Percentiles rank a stretch among this genome's conserved stretches.
Evolutionary conservation across 2,888 invertebrate genomes (phyloP).

Genomic region (Cantharis nigra): DNA sequence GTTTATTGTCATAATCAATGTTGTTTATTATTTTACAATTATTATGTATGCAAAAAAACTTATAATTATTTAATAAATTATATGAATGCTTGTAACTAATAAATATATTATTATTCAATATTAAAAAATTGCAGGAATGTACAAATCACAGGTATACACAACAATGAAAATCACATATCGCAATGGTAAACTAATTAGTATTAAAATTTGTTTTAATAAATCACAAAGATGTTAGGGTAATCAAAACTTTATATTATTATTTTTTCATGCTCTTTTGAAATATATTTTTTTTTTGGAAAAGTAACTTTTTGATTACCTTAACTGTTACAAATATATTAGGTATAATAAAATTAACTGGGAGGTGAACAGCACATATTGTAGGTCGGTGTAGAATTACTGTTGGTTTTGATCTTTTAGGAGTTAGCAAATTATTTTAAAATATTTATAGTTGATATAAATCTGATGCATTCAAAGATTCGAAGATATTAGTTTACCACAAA

Average conservation of each 20-base stretch:
- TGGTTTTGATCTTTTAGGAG: background rate
- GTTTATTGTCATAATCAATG: conserved; percentile 30
- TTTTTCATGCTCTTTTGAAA: background rate
- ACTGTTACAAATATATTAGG: background rate
- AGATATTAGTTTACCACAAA: background rate
- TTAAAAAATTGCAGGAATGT: conserved; percentile 13
- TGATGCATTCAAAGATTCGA: background rate
- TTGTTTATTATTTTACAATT: conserved; percentile 23
- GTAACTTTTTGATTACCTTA: background rate
- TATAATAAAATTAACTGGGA: background rate
- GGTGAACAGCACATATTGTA: background rate
- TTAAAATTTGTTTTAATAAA: conserved; percentile 8
- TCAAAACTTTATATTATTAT: conserved; percentile 3
- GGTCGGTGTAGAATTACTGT: background rate
- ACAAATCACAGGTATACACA: conserved; percentile 18
- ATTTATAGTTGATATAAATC: background rate
- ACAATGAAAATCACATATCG: conserved; percentile 24
- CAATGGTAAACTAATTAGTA: conserved; percentile 16
- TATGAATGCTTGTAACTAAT: conserved; percentile 3
- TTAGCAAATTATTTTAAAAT: background rate
- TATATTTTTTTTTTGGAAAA: background rate
- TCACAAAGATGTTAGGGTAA: conserved; percentile 18
- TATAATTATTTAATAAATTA: conserved; percentile 3
- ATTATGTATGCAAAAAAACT: conserved; percentile 10
- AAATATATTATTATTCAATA: conserved; percentile 15